Percentiles rank a stretch among this genome's conserved stretches.
Conservation (phyloP, 53 echinoderm and acorn worm genomes). For the Patiria pectinifera region DNA sequence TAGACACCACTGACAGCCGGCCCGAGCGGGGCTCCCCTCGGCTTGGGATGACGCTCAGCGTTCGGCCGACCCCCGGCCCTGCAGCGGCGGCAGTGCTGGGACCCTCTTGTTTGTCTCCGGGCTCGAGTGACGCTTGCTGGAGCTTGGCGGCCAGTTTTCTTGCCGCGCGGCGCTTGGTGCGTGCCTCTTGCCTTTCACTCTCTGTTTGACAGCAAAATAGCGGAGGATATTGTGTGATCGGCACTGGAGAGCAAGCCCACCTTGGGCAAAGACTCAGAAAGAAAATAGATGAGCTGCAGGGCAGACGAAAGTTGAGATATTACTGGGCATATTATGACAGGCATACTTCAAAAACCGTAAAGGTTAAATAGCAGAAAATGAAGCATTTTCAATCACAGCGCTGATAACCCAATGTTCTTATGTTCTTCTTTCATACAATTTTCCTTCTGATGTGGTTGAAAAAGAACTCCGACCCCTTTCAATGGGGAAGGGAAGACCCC, state of each 20-base stretch:
- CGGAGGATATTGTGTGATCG: background rate
- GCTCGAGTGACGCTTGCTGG: constrained; percentile 36
- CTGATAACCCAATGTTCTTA: too few species aligned
- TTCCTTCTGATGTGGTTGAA: too few species aligned
- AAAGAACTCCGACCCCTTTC: too few species aligned
- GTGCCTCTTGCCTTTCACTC: constrained; percentile 48
- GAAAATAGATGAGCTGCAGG: too few species aligned
- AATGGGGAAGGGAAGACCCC: too few species aligned
- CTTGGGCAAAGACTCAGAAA: background rate
- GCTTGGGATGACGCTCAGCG: background rate
- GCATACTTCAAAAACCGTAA: too few species aligned
- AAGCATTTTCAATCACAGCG: too few species aligned
- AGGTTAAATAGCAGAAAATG: too few species aligned
- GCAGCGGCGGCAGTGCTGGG: background rate
- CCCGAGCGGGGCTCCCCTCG: constrained; percentile 4
- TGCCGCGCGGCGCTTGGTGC: constrained; percentile 37
- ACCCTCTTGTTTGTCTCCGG: background rate
- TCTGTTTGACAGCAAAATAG: constrained; percentile 16
- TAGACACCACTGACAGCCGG: constrained; percentile 52
- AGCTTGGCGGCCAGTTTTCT: constrained; percentile 43
- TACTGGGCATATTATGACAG: too few species aligned
- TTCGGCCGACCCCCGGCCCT: background rate
- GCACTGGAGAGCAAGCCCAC: background rate
- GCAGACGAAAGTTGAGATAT: too few species aligned
- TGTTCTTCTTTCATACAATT: too few species aligned